phyloP scores from a whole-genome alignment of 1,140 invertebrate genomes.

The Stegodyphus mimosarum region DNA sequence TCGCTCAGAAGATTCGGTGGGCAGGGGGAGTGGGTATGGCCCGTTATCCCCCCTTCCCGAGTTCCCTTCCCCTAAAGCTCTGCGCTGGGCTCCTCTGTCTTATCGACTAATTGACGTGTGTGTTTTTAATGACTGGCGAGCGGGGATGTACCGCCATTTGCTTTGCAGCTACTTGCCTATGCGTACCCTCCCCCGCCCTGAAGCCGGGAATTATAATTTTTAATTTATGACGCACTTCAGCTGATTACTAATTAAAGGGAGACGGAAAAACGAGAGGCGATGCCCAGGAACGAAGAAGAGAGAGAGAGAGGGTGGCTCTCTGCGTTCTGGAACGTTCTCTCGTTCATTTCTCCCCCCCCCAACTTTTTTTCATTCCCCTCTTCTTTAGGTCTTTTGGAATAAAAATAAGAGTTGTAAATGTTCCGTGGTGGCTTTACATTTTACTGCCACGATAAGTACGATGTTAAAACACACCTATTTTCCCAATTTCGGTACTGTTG shows the following conservation, averaged over 20 bases:
- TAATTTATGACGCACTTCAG: slow-evolving; percentile 62
- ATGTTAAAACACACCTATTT: slow-evolving; percentile 29
- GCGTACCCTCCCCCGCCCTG: slow-evolving; percentile 33
- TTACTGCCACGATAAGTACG: slow-evolving; percentile 30
- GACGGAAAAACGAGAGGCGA: slow-evolving; percentile 55
- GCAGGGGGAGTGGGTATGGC: not conserved
- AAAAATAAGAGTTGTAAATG: slow-evolving; percentile 59
- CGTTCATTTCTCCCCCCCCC: slow-evolving; percentile 8
- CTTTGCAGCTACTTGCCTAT: slow-evolving; percentile 58
- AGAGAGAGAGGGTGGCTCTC: slow-evolving; percentile 16
- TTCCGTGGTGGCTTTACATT: slow-evolving; percentile 39
- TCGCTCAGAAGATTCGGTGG: slow-evolving; percentile 15
- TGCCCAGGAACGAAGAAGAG: not conserved
- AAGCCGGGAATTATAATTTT: slow-evolving; percentile 61
- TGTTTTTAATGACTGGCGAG: slow-evolving; percentile 59
- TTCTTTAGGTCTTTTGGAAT: slow-evolving; percentile 18
- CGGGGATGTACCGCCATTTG: slow-evolving; percentile 38
- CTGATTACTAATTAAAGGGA: slow-evolving; percentile 61
- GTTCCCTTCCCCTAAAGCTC: slow-evolving; percentile 21
- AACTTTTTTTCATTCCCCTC: slow-evolving; percentile 24
- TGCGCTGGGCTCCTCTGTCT: slow-evolving; percentile 41
- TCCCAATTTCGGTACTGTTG: not conserved
- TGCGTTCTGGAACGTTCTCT: not conserved
- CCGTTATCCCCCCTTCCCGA: slow-evolving; percentile 6
- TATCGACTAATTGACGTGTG: slow-evolving; percentile 62